A percentile compares a stretch with the other conserved stretches of the same genome.
Evolutionary conservation across 2,797 vertebrate genomes (phyloP).

Genomic region (Acanthurus leucopareius): DNA sequence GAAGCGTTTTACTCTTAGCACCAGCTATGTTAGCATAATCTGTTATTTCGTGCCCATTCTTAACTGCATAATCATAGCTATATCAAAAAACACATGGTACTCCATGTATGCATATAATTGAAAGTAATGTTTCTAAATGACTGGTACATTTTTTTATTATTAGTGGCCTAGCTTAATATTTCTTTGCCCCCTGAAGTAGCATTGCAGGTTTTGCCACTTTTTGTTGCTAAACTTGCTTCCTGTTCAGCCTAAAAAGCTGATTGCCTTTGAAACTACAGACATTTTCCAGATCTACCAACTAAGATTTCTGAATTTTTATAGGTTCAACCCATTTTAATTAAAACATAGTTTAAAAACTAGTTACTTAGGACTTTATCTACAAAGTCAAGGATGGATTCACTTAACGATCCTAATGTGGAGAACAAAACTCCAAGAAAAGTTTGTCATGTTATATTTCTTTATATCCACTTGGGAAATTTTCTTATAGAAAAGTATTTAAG

Average conservation of each 20-base stretch:
- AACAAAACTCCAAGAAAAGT: no score
- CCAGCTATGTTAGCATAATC: neutral
- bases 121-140: neutral
- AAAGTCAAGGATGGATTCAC: neutral
- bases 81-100: neutral
- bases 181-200: neutral
- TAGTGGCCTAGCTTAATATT: no score
- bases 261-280: neutral
- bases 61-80: no score
- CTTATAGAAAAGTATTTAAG: neutral
- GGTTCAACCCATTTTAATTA: neutral
- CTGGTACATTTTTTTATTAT: neutral
- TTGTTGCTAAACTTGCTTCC: neutral
- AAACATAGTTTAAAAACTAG: neutral
- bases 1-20: neutral
- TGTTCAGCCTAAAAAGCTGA: neutral
- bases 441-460: neutral
- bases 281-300: neutral
- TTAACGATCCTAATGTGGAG: neutral
- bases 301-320: neutral
- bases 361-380: neutral
- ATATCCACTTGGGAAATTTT: neutral
- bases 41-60: no score
- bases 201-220: neutral
- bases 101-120: neutral